These are phyloP conservation scores for Cerastoderma edule DNA, from an alignment of 2,888 invertebrate species.

Conservation along the genomic window DNA sequence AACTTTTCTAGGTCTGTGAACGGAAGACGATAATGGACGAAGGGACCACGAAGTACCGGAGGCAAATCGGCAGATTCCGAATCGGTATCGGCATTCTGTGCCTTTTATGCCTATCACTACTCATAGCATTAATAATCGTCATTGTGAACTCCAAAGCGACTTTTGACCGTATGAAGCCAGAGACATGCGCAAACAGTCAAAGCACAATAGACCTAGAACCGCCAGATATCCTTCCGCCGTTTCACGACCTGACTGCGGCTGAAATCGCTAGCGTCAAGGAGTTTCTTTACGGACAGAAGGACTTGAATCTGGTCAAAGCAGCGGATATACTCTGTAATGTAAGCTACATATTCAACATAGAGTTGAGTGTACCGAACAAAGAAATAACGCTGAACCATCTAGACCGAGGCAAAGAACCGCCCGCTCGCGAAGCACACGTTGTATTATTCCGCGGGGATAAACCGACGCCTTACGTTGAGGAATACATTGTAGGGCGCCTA, in stretches of 20 bases:
- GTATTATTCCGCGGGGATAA: conserved; percentile 72
- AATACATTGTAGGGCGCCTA: conserved; percentile 71
- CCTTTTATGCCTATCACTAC: conserved; percentile 3
- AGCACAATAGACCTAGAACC: conserved; percentile 37
- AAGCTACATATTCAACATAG: conserved; percentile 51
- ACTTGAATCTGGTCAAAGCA: conserved; percentile 40
- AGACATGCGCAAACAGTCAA: background rate
- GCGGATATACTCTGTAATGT: conserved; percentile 27
- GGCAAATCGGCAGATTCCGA: conserved; percentile 20
- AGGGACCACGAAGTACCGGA: conserved; percentile 1
- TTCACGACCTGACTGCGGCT: conserved; percentile 48
- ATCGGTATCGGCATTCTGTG: conserved; percentile 10
- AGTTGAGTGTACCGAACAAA: conserved; percentile 49
- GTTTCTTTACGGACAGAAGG: conserved; percentile 37
- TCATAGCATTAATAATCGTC: conserved; percentile 9
- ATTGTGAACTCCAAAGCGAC: background rate
- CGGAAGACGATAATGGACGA: no score
- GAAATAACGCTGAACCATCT: conserved; percentile 35
- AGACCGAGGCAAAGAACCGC: conserved; percentile 44
- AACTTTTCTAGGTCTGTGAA: no score
- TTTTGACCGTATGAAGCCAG: background rate
- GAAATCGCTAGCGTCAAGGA: conserved; percentile 44
- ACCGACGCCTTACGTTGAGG: conserved; percentile 65
- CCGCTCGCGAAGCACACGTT: conserved; percentile 69
- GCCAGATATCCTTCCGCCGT: conserved; percentile 45